Evolutionary conservation across 2,797 vertebrate genomes (phyloP).

Genomic region (Brachyalestes nurse): DNA sequence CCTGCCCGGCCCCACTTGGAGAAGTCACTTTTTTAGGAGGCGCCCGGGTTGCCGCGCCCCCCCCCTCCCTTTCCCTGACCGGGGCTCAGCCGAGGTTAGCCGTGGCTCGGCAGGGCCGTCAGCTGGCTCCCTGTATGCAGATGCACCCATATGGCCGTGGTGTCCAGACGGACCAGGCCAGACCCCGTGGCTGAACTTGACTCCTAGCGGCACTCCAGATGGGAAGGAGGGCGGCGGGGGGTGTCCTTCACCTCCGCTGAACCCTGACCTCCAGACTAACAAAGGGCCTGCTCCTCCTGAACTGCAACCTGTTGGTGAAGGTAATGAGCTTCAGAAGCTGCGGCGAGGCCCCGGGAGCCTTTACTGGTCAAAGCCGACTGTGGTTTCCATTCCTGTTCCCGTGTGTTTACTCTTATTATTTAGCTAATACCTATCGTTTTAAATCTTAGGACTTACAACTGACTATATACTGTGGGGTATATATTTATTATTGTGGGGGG

Average conservation of each 20-base stretch:
- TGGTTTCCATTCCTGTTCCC: neutral
- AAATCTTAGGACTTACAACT: too few species aligned
- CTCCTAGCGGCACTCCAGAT: slow-evolving; percentile 75
- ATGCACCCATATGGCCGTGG: slow-evolving; percentile 80
- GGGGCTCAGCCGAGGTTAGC: slow-evolving; percentile 41
- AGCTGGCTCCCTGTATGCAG: slow-evolving; percentile 75
- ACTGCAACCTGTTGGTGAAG: slow-evolving; percentile 61
- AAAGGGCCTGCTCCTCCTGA: slow-evolving; percentile 40
- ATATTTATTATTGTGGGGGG: too few species aligned
- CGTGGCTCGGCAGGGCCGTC: slow-evolving; percentile 57
- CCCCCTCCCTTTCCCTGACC: slow-evolving; percentile 57
- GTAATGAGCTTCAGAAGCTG: slow-evolving; percentile 64
- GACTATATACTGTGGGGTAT: too few species aligned
- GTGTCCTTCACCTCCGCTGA: slow-evolving; percentile 73
- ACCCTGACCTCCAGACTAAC: slow-evolving; percentile 64
- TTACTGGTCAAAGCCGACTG: slow-evolving; percentile 75
- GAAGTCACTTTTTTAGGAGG: slow-evolving; percentile 76
- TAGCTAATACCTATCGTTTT: too few species aligned
- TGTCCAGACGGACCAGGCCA: slow-evolving; percentile 71
- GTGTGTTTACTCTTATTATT: too few species aligned
- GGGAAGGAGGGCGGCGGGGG: slow-evolving; percentile 65
- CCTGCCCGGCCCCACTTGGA: slow-evolving; percentile 65
- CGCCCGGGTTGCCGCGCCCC: slow-evolving; percentile 38
- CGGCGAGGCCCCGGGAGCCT: slow-evolving; percentile 44
- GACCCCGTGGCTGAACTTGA: slow-evolving; percentile 82